A percentile compares a stretch with the other conserved stretches of the same genome.
Conservation (phyloP, 1,140 invertebrate species). For the Magallana gigas region DNA sequence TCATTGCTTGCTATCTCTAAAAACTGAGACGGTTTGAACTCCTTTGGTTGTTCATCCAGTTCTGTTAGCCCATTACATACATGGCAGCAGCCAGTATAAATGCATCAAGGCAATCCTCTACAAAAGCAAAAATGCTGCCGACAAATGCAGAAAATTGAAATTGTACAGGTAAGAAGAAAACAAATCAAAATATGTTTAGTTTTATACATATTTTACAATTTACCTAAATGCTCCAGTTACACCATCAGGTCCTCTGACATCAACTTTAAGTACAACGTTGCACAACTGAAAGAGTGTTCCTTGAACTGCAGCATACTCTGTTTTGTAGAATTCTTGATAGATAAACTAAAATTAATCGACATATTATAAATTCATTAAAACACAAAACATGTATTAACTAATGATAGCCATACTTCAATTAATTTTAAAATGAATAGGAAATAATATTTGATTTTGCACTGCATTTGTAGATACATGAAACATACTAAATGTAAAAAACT, state of each 20-base stretch:
- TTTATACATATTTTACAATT: background rate
- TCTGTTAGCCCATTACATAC: background rate
- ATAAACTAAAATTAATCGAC: constrained; percentile 26
- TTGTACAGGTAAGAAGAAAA: too few relatives aligned
- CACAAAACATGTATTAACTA: background rate
- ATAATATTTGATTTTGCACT: background rate
- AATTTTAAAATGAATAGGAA: background rate
- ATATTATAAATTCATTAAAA: background rate
- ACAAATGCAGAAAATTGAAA: background rate
- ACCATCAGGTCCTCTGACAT: constrained; percentile 47
- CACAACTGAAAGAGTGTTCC: constrained; percentile 48
- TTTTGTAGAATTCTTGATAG: constrained; percentile 52
- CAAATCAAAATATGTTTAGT: too few relatives aligned
- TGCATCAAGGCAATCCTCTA: background rate
- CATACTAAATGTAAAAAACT: background rate
- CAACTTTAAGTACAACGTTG: constrained; percentile 45
- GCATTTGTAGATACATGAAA: background rate
- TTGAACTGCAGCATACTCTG: background rate
- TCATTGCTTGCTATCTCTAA: background rate
- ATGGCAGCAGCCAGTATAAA: background rate
- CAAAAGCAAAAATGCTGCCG: background rate
- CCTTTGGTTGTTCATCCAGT: constrained; percentile 2
- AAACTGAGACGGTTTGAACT: background rate
- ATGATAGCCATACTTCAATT: background rate
- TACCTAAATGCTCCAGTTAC: constrained; percentile 49